These are phyloP conservation scores for Pitangus sulphuratus DNA, from an alignment of 2,797 vertebrate genomes.

Conservation along the genomic window DNA sequence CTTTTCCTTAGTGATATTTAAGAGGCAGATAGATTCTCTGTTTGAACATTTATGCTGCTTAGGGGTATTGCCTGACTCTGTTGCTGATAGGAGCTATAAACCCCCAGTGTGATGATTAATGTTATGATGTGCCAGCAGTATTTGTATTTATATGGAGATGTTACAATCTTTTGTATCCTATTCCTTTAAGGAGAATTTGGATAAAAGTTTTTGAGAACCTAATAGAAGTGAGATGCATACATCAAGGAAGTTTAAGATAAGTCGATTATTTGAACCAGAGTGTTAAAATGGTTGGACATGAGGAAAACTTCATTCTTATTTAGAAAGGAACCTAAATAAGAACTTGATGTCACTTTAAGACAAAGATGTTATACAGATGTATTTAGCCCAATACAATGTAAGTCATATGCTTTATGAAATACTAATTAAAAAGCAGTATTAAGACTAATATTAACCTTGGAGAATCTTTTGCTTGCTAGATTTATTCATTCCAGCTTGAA, in stretches of 20 bases:
- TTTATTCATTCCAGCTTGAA: neutral
- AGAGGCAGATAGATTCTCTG: neutral
- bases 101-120: rapidly evolving
- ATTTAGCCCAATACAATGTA: neutral
- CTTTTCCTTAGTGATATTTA: neutral
- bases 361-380: neutral
- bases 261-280: neutral
- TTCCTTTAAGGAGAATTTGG: neutral
- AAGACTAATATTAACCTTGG: neutral
- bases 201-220: neutral
- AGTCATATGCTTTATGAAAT: neutral
- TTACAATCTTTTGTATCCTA: neutral
- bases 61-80: neutral
- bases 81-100: neutral
- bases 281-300: neutral
- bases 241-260: neutral
- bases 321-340: neutral
- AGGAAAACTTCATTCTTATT: neutral
- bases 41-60: neutral
- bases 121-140: neutral
- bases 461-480: neutral
- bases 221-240: neutral
- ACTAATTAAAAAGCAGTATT: neutral
- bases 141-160: neutral
- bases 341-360: neutral